Conservation (phyloP, 2,113 vertebrate species). For the Austrofundulus limnaeus region DNA sequence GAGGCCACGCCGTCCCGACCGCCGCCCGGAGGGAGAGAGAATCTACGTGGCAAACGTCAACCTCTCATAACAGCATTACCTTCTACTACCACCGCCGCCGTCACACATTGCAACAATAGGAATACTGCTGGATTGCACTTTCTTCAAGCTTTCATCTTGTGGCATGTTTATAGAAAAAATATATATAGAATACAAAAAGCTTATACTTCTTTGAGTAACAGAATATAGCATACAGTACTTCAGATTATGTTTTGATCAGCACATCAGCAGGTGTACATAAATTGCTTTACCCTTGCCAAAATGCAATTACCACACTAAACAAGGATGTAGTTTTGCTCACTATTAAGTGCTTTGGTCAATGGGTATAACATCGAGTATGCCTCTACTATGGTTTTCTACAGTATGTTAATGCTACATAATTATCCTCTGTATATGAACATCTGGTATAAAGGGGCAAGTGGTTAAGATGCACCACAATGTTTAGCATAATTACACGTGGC, state of each 20-base stretch:
- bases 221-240: constrained; percentile 82
- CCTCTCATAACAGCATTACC: constrained; percentile 70
- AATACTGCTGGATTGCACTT: constrained; percentile 80
- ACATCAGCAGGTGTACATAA: constrained; percentile 78
- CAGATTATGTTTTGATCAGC: constrained; percentile 80
- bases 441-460: constrained; percentile 45
- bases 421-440: constrained; percentile 68
- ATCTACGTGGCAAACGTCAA: constrained; percentile 74
- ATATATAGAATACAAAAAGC: constrained; percentile 82
- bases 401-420: constrained; percentile 77
- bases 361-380: constrained; percentile 71
- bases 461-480: constrained; percentile 57
- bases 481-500: constrained; percentile 69
- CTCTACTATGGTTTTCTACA: constrained; percentile 73
- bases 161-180: constrained; percentile 79
- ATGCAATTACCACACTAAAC: constrained; percentile 63
- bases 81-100: constrained; percentile 47
- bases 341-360: constrained; percentile 78
- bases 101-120: constrained; percentile 76
- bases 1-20: constrained; percentile 68
- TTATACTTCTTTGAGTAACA: constrained; percentile 82
- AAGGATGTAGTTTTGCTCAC: constrained; percentile 69
- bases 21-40: constrained; percentile 73
- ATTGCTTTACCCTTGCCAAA: constrained; percentile 61
- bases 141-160: constrained; percentile 78